Evolutionary conservation across 2,888 invertebrate species (phyloP).

Genomic region (Nemotelus nigrinus): DNA sequence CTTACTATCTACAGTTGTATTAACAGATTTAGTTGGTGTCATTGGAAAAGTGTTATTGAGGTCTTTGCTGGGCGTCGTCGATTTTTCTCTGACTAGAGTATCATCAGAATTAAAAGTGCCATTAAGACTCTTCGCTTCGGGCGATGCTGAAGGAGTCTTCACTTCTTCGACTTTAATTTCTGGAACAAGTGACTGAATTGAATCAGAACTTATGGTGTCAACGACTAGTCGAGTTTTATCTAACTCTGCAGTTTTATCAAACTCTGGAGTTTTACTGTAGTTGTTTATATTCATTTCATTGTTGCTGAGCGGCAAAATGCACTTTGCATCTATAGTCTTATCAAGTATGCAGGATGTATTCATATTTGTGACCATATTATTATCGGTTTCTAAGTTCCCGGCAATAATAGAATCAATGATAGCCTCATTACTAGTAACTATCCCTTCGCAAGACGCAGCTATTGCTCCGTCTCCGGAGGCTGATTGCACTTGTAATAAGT

Average conservation of each 20-base stretch:
- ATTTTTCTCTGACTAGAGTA: neutral
- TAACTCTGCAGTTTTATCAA: no score
- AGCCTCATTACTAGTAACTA: neutral
- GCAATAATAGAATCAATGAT: neutral
- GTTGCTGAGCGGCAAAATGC: no score
- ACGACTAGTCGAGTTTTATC: neutral
- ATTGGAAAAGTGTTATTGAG: neutral
- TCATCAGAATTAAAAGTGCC: constrained; percentile 6
- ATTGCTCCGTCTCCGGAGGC: neutral
- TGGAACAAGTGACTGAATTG: constrained; percentile 8
- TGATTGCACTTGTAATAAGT: neutral
- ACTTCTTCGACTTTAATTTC: constrained; percentile 1
- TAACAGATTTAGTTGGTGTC: neutral
- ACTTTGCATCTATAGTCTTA: no score
- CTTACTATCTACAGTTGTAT: constrained; percentile 11
- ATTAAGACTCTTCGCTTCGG: constrained; percentile 2
- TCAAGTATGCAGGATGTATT: neutral
- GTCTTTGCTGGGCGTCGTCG: neutral
- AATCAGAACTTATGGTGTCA: neutral
- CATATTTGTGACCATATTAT: neutral
- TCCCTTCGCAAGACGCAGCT: neutral
- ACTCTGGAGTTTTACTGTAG: no score
- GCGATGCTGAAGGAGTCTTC: neutral
- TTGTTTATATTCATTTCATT: no score
- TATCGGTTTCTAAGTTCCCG: neutral